Percentiles rank a stretch among this genome's conserved stretches.
Conservation (phyloP, 2,113 vertebrate genomes). For the Prunella himalayana region DNA sequence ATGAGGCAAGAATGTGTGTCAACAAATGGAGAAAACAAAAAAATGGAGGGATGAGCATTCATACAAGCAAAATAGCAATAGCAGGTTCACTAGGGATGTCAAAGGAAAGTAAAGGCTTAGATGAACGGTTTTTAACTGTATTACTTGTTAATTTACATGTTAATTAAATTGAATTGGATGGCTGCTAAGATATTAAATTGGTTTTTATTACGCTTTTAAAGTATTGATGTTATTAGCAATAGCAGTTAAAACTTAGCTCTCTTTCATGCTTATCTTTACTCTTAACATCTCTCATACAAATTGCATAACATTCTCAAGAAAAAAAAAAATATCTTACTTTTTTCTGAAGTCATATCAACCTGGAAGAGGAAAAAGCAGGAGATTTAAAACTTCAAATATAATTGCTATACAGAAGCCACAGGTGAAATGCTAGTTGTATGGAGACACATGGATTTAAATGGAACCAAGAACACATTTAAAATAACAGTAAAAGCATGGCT, state of each 20-base stretch:
- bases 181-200: constrained; percentile 41
- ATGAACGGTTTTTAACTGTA: constrained; percentile 61
- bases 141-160: constrained; percentile 48
- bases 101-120: constrained; percentile 73
- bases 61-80: constrained; percentile 78
- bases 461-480: not conserved
- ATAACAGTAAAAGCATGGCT: not conserved
- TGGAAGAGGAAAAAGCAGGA: constrained; percentile 75
- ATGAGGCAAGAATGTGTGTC: constrained; percentile 52
- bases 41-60: constrained; percentile 59
- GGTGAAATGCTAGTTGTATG: not conserved
- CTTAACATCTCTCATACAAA: constrained; percentile 61
- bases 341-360: constrained; percentile 85
- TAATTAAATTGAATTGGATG: constrained; percentile 50
- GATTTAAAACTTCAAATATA: constrained; percentile 22
- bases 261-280: constrained; percentile 69
- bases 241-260: constrained; percentile 65
- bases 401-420: not conserved
- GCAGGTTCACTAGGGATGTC: constrained; percentile 76
- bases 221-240: constrained; percentile 58
- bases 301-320: not conserved
- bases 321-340: constrained; percentile 86
- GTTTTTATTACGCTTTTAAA: constrained; percentile 42
- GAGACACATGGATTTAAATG: not conserved
- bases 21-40: constrained; percentile 69